Conservation (phyloP, 2,113 vertebrate genomes). For the Rhinogobius similis region DNA sequence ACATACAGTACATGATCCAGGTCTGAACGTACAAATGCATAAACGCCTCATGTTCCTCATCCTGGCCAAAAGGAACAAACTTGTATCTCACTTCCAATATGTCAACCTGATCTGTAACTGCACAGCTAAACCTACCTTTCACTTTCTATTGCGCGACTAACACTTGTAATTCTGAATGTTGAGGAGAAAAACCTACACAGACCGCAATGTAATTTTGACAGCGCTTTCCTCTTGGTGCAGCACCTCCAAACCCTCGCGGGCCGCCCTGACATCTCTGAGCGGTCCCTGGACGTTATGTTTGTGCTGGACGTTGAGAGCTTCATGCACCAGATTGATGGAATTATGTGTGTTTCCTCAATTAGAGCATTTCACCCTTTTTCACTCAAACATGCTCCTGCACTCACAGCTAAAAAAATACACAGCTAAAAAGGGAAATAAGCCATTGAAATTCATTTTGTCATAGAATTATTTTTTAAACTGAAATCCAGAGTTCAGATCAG, state of each 20-base stretch:
- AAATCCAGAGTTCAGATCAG: constrained; percentile 33
- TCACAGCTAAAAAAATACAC: constrained; percentile 13
- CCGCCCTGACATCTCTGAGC: constrained; percentile 37
- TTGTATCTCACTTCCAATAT: constrained; percentile 50
- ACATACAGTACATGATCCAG: neutral
- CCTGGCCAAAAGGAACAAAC: constrained; percentile 40
- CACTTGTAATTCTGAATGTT: constrained; percentile 65
- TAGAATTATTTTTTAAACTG: constrained; percentile 19
- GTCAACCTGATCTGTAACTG: constrained; percentile 56
- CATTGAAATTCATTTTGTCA: constrained; percentile 44
- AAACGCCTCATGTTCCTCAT: constrained; percentile 42
- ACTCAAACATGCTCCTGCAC: constrained; percentile 44
- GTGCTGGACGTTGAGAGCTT: constrained; percentile 58
- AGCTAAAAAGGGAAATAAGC: constrained; percentile 30
- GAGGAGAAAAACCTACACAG: constrained; percentile 48
- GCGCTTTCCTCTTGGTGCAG: constrained; percentile 64
- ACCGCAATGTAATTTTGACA: constrained; percentile 60
- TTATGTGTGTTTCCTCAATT: constrained; percentile 64
- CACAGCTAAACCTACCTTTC: constrained; percentile 50
- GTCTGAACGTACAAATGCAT: neutral
- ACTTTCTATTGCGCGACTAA: constrained; percentile 55
- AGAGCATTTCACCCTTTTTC: constrained; percentile 52
- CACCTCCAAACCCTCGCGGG: constrained; percentile 61
- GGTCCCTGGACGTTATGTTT: constrained; percentile 52
- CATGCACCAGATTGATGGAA: constrained; percentile 55